Evolutionary conservation across 2,113 vertebrate species (phyloP), one percentile per base, ranked within the genome.

Genomic region (Corydoras sp.): DNA sequence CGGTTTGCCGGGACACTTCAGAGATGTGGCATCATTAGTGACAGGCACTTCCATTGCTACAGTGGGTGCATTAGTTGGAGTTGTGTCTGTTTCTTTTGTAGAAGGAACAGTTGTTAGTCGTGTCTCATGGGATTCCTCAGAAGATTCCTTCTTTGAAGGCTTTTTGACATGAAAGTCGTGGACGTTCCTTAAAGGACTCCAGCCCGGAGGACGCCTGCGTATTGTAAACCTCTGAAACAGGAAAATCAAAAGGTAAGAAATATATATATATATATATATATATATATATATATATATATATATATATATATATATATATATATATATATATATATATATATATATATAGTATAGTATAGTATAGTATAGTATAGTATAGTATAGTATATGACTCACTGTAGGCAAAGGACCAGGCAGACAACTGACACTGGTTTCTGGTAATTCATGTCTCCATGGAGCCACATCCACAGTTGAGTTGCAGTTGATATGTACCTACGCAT

Each of bases 1-100:
- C 66, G 90, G 89, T 67, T 86, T 92, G 75, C 92, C 89, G 1
- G 95, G 95, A 79, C 95, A 98, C 77, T 84, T 88, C 18, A 89
- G 83, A 9, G 11, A 76, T 51, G 11, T 32, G 18, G 30, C 8
- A 4, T 51, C 13, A 4, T 0, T 13, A 1, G 9, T 30, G 29
- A 5, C 9, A 0, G 10, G 75, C 8, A 0, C 30, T 10, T 24
- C 68, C 63, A 8, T 60, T 0, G 10, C 24, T 6, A 0, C 32
- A 12, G 9, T 73, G 61, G 13, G 29, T 15, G 72, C 77, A 55
- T 81, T 24, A 60, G 50, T 53, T 73, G 24, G 76, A 69, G 48
- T 30, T 5, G 32, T 53, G 15, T 63, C 49, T 15, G 24, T 50
- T 2, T 31, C n/a, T 14, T n/a, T 49, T 61, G 58, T 2, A 13